phyloP scores from a whole-genome alignment of 2,113 vertebrate genomes.

The Leucoraja erinaceus region DNA sequence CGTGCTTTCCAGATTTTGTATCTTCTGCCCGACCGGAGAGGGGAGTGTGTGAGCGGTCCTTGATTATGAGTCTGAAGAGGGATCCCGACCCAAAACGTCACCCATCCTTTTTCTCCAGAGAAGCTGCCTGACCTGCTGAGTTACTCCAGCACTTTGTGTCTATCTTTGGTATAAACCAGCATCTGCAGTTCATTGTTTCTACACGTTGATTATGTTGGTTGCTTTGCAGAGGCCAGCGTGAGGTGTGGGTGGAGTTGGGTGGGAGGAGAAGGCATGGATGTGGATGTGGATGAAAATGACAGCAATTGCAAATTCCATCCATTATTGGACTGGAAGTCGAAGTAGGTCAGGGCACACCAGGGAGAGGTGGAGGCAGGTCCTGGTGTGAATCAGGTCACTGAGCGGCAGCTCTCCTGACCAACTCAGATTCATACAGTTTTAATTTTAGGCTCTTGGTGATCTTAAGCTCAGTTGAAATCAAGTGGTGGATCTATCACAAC shows the following conservation, averaged over 20 bases:
- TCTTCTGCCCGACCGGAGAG: too few species aligned
- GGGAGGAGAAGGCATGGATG: background rate
- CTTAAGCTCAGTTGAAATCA: background rate
- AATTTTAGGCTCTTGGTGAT: background rate
- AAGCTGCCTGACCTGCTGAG: too few species aligned
- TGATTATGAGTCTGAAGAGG: too few species aligned
- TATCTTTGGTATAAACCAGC: too few species aligned
- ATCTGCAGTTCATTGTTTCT: too few species aligned
- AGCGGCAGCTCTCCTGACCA: background rate
- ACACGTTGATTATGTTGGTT: too few species aligned
- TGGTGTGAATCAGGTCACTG: background rate
- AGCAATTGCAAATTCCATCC: background rate
- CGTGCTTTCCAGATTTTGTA: too few species aligned
- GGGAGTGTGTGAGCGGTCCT: too few species aligned
- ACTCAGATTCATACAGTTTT: background rate
- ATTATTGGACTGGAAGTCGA: background rate
- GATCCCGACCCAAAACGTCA: too few species aligned
- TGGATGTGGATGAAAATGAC: background rate
- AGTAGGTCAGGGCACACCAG: background rate
- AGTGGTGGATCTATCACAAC: background rate
- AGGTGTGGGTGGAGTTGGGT: background rate
- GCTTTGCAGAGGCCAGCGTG: too few species aligned
- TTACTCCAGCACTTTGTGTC: too few species aligned
- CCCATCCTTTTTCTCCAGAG: too few species aligned
- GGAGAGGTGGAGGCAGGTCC: background rate